Percentiles rank a stretch among this genome's conserved stretches.
These are phyloP conservation scores for Datnioides undecimradiatus DNA, from an alignment of 2,113 vertebrate genomes.

Conservation along the genomic window DNA sequence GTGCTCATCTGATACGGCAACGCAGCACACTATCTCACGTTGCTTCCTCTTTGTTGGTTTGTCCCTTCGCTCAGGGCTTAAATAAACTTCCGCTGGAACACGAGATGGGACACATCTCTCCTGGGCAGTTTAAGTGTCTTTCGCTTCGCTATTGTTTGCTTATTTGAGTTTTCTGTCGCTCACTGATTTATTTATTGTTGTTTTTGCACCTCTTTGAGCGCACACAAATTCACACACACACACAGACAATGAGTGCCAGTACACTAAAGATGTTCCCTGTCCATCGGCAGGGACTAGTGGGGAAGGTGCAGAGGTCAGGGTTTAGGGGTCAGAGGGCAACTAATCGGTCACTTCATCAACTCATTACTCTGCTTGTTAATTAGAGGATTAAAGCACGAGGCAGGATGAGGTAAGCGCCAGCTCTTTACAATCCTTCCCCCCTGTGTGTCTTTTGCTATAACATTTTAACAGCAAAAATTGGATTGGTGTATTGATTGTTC, in stretches of 20 bases:
- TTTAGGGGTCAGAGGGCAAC: constrained; percentile 74
- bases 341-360: constrained; percentile 81
- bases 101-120: constrained; percentile 29
- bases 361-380: constrained; percentile 83
- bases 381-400: constrained; percentile 79
- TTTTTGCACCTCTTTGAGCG: constrained; percentile 38
- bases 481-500: background rate
- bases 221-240: constrained; percentile 33
- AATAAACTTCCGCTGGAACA: constrained; percentile 64
- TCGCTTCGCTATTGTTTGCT: constrained; percentile 48
- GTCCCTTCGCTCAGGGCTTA: constrained; percentile 49
- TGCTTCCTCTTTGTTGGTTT: constrained; percentile 53
- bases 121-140: constrained; percentile 20
- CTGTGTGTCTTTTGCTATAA: constrained; percentile 10
- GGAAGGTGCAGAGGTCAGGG: constrained; percentile 74
- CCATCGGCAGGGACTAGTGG: constrained; percentile 68
- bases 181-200: constrained; percentile 55
- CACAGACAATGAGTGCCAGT: constrained; percentile 35
- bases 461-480: constrained; percentile 2
- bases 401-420: constrained; percentile 56
- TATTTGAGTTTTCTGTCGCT: constrained; percentile 44
- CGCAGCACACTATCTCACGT: constrained; percentile 17
- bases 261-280: constrained; percentile 76
- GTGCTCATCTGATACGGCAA: constrained; percentile 52
- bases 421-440: constrained; percentile 24